These are phyloP conservation scores for Limnodromus scolopaceus DNA, from an alignment of 2,797 vertebrate species.

Conservation along the genomic window DNA sequence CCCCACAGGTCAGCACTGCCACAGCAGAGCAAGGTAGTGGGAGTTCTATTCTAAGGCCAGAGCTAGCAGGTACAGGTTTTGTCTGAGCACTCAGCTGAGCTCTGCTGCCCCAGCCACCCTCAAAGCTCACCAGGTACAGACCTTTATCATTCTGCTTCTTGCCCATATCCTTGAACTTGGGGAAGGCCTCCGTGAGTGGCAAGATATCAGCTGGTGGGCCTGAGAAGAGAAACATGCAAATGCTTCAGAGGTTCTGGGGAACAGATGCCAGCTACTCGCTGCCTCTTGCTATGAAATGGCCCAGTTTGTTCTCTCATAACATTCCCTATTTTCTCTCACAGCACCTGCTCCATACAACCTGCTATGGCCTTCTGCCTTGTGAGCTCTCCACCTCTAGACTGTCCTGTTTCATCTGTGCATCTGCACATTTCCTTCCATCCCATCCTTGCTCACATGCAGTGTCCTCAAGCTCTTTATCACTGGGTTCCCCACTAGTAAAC, in stretches of 20 bases:
- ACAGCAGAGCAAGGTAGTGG: not conserved
- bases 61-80: not conserved
- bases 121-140: conserved; percentile 35
- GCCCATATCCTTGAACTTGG: conserved; percentile 66
- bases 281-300: not conserved
- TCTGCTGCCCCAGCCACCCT: not conserved
- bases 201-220: conserved; percentile 89
- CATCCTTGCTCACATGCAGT: not conserved
- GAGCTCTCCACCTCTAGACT: not conserved
- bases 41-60: not conserved
- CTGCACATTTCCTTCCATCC: not conserved
- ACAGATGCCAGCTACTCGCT: not conserved
- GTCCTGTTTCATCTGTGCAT: not conserved
- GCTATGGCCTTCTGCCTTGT: not conserved
- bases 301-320: not conserved
- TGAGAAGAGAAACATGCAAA: conserved; percentile 52
- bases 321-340: not conserved
- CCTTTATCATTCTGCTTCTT: conserved; percentile 74
- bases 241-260: not conserved
- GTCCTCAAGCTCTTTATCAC: not conserved
- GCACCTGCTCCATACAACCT: not conserved
- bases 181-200: conserved; percentile 84
- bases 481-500: not conserved
- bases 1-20: not conserved
- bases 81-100: not conserved